phyloP scores from a whole-genome alignment of 2,888 invertebrate genomes.

The Ornithoptera alexandrae region DNA sequence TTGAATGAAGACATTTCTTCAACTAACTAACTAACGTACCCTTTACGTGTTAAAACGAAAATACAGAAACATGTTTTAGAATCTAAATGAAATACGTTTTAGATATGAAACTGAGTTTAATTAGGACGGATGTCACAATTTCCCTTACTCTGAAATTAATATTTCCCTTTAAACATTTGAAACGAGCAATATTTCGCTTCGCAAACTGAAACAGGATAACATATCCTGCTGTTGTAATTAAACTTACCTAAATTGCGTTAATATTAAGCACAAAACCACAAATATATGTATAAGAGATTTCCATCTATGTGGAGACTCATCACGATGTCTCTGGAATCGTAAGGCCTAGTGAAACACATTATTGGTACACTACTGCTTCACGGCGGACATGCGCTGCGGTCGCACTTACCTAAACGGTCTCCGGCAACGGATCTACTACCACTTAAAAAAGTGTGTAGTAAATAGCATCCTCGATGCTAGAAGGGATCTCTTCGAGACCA shows the following conservation, averaged over 20 bases:
- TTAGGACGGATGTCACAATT: conserved; percentile 23
- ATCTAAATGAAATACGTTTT: conserved; percentile 8
- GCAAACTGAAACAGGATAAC: conserved; percentile 16
- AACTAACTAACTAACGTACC: not conserved
- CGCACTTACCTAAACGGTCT: too few relatives aligned
- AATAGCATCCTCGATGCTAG: too few relatives aligned
- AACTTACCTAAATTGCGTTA: conserved; percentile 3
- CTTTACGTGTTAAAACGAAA: not conserved
- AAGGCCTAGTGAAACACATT: too few relatives aligned
- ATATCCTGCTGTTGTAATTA: conserved; percentile 12
- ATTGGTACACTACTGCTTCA: too few relatives aligned
- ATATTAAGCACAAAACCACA: not conserved
- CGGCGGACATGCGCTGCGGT: too few relatives aligned
- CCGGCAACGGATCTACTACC: too few relatives aligned
- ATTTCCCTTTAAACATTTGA: conserved; percentile 26
- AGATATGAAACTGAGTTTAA: conserved; percentile 22
- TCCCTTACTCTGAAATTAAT: conserved; percentile 25
- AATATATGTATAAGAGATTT: too few relatives aligned
- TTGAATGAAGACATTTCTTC: not conserved
- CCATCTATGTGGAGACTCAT: too few relatives aligned
- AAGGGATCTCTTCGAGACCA: too few relatives aligned
- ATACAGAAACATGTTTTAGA: not conserved
- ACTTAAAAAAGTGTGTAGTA: too few relatives aligned
- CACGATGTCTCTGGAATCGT: too few relatives aligned
- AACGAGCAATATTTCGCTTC: conserved; percentile 11